Evolutionary conservation across 2,888 invertebrate genomes (phyloP).

Genomic region (Morpho deidamia): DNA sequence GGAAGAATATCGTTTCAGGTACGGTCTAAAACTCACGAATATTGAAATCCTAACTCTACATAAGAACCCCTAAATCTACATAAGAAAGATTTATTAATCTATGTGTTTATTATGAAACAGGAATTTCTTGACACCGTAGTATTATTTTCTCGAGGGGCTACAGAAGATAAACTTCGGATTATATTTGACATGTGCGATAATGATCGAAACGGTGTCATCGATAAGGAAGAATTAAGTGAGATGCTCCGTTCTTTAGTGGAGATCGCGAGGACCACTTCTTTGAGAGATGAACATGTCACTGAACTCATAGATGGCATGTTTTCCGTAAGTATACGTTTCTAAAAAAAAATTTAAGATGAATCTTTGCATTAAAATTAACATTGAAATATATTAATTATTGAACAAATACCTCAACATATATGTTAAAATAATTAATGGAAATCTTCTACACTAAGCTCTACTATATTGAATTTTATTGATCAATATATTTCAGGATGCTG

Average conservation of each 20-base stretch:
- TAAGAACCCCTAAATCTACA: not conserved
- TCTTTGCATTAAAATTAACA: too few species aligned
- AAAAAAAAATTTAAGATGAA: too few species aligned
- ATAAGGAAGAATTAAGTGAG: constrained; percentile 94
- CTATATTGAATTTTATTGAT: too few species aligned
- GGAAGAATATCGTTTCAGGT: constrained; percentile 96
- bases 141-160: constrained; percentile 93
- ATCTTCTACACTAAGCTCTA: too few species aligned
- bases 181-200: constrained; percentile 99
- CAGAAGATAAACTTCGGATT: constrained; percentile 94
- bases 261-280: constrained; percentile 93
- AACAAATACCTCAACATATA: too few species aligned
- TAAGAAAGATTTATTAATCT: not conserved
- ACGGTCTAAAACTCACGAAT: constrained; percentile 14
- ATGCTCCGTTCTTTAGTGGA: constrained; percentile 96
- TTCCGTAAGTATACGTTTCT: constrained; percentile 69
- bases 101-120: constrained; percentile 39
- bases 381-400: too few species aligned
- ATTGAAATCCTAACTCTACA: not conserved
- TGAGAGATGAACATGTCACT: constrained; percentile 93
- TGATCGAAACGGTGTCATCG: constrained; percentile 95
- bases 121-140: constrained; percentile 97
- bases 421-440: too few species aligned
- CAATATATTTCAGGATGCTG: constrained; percentile 82
- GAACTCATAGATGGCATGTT: constrained; percentile 97